Evolutionary conservation across 2,113 vertebrate genomes (phyloP).

Genomic region (Lampris incognitus): DNA sequence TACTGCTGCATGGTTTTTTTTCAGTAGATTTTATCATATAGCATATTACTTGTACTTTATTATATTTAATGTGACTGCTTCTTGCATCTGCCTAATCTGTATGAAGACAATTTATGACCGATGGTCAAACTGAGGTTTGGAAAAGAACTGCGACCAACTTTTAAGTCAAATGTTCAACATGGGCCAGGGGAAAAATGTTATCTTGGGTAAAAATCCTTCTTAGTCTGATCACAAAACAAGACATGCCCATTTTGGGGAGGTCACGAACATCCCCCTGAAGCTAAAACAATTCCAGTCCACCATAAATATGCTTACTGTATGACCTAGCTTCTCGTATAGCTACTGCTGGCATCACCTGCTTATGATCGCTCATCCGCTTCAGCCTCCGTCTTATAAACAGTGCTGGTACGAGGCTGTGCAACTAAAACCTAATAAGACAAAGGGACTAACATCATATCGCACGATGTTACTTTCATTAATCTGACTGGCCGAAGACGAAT

Average conservation of each 20-base stretch:
- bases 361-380: slow-evolving; percentile 27
- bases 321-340: slow-evolving; percentile 21
- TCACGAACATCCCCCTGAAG: slow-evolving; percentile 43
- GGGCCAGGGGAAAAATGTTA: slow-evolving; percentile 24
- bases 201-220: slow-evolving; percentile 33
- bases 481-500: slow-evolving; percentile 13
- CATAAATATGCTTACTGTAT: slow-evolving; percentile 53
- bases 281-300: slow-evolving; percentile 30
- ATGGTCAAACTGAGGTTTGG: slow-evolving; percentile 17
- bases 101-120: slow-evolving; percentile 4
- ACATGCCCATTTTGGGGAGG: slow-evolving; percentile 57
- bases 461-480: slow-evolving; percentile 8
- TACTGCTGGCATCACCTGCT: slow-evolving; percentile 5
- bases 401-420: background rate
- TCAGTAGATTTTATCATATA: slow-evolving; percentile 53
- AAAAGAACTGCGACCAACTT: slow-evolving; percentile 28
- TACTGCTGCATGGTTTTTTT: slow-evolving; percentile 65
- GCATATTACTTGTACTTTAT: slow-evolving; percentile 43
- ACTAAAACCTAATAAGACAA: background rate
- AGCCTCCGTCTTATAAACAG: slow-evolving; percentile 2
- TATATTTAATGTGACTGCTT: slow-evolving; percentile 46
- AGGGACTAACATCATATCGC: background rate
- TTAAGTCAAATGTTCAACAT: slow-evolving; percentile 22
- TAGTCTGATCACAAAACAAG: slow-evolving; percentile 26
- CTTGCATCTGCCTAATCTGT: slow-evolving; percentile 39